These are phyloP conservation scores for Zonotrichia albicollis DNA, from an alignment of 2,797 vertebrate genomes.

Conservation along the genomic window DNA sequence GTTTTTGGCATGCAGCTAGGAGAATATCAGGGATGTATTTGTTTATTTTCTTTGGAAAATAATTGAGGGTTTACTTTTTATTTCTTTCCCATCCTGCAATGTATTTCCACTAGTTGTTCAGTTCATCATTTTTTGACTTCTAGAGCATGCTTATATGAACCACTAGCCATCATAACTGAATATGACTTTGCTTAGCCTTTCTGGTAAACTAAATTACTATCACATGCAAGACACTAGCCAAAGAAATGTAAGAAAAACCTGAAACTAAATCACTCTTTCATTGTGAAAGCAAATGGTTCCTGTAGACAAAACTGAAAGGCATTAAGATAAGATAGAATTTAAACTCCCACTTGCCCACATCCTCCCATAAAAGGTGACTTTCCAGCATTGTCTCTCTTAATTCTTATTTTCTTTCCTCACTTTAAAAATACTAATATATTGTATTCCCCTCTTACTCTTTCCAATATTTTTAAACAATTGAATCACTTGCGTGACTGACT, in stretches of 20 bases:
- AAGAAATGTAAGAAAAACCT: not conserved
- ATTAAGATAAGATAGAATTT: not conserved
- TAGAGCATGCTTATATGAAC: not conserved
- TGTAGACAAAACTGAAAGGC: not conserved
- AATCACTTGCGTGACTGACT: constrained; percentile 12
- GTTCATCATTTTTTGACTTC: not conserved
- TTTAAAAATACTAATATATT: not conserved
- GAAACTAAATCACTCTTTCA: not conserved
- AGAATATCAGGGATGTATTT: constrained; percentile 4
- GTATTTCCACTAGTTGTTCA: not conserved
- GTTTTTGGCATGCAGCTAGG: constrained; percentile 19
- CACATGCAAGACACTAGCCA: not conserved
- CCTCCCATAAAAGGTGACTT: not conserved
- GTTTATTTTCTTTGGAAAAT: constrained; percentile 16
- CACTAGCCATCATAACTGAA: not conserved
- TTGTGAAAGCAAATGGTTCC: not conserved
- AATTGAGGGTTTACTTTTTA: not conserved
- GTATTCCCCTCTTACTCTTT: not conserved
- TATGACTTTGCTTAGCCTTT: not conserved
- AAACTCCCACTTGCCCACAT: not conserved
- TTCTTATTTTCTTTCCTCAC: not conserved
- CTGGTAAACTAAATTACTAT: not conserved
- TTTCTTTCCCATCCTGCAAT: not conserved
- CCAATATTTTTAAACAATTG: constrained; percentile 47
- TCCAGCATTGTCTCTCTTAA: not conserved